Evolutionary conservation across 2,888 invertebrate genomes (phyloP).

Genomic region (Atethmia centrago): DNA sequence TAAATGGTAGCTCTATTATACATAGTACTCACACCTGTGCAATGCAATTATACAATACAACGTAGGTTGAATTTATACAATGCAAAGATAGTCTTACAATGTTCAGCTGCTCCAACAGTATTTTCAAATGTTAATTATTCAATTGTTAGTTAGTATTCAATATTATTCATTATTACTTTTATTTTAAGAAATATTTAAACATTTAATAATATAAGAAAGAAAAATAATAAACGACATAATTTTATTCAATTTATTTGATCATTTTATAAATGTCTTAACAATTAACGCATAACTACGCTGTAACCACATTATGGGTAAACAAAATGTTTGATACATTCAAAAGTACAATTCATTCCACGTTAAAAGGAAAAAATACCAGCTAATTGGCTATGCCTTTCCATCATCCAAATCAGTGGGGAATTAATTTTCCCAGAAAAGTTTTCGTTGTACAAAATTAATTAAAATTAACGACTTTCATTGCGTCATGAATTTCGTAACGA

Average conservation of each 20-base stretch:
- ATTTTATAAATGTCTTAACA: not conserved
- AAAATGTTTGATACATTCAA: not conserved
- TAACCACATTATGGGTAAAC: not conserved
- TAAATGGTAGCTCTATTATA: too few species aligned
- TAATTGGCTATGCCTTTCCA: conserved; percentile 19
- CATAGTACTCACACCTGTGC: too few species aligned
- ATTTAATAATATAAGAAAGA: too few species aligned
- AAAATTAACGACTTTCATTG: conserved; percentile 14
- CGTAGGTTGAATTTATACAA: too few species aligned
- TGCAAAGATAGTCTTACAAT: too few species aligned
- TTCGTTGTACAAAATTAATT: conserved; percentile 38
- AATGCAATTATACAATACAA: too few species aligned
- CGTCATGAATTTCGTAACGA: conserved; percentile 2
- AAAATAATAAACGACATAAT: too few species aligned
- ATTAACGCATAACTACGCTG: not conserved
- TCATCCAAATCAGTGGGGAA: conserved; percentile 39
- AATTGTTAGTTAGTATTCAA: too few species aligned
- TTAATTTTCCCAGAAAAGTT: conserved; percentile 42
- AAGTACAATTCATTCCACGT: not conserved
- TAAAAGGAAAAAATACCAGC: not conserved
- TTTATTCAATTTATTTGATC: not conserved
- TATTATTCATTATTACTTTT: too few species aligned
- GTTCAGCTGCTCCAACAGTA: too few species aligned
- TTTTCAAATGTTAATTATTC: too few species aligned
- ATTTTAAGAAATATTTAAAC: too few species aligned